Percentiles rank a stretch among this genome's conserved stretches.
Conservation (phyloP, 2,888 invertebrate species). For the Cosmorhoe ocellata region DNA sequence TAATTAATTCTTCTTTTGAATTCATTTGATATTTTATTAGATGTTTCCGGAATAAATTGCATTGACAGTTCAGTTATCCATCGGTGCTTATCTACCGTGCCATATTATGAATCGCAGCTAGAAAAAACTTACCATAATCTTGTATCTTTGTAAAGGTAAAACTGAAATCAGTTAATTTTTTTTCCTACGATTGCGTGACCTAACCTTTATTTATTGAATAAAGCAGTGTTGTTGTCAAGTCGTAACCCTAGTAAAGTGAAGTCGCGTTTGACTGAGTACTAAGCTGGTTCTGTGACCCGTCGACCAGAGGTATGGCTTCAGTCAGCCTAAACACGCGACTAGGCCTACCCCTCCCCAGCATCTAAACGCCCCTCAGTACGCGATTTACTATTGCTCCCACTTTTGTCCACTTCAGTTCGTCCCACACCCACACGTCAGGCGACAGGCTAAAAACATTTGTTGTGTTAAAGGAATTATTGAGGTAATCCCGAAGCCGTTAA, state of each 20-base stretch:
- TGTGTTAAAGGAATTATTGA: slow-evolving; percentile 73
- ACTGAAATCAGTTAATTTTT: no score
- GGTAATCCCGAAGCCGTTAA: slow-evolving; percentile 81
- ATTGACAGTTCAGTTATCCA: slow-evolving; percentile 30
- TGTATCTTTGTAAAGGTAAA: no score
- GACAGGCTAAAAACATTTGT: slow-evolving; percentile 75
- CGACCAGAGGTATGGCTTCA: slow-evolving; percentile 65
- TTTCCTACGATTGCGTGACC: slow-evolving; percentile 30
- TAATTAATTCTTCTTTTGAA: slow-evolving; percentile 61
- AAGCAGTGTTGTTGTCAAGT: slow-evolving; percentile 43
- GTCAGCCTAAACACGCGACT: slow-evolving; percentile 48
- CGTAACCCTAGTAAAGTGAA: slow-evolving; percentile 56
- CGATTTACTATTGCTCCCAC: slow-evolving; percentile 45
- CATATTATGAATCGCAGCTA: slow-evolving; percentile 11
- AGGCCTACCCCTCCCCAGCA: slow-evolving; percentile 1
- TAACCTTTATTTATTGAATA: slow-evolving; percentile 55
- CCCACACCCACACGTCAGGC: slow-evolving; percentile 33
- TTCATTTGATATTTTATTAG: slow-evolving; percentile 50
- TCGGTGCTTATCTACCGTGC: slow-evolving; percentile 8
- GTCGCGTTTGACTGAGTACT: slow-evolving; percentile 58
- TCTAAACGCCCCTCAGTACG: slow-evolving; percentile 32
- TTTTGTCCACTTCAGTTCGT: slow-evolving; percentile 39
- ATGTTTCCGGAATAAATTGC: slow-evolving; percentile 53
- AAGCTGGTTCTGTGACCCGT: slow-evolving; percentile 61
- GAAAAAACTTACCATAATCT: no score